These are phyloP conservation scores for Psylliodes chrysocephalus DNA, from an alignment of 2,888 invertebrate species.

Conservation along the genomic window DNA sequence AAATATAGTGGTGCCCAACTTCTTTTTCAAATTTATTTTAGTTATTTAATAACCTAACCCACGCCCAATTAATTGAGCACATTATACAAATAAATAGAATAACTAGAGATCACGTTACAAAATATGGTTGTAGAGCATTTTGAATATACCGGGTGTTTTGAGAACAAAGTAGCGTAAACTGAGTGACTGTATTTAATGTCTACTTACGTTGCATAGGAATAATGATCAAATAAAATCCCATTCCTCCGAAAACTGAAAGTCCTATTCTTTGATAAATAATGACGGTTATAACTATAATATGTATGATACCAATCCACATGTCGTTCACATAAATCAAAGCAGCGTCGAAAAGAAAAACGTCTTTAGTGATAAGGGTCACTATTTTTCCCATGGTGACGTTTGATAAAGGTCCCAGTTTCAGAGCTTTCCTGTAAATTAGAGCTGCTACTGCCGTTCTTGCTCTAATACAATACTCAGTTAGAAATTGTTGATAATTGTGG, in stretches of 20 bases:
- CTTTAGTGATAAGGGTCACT: slow-evolving; percentile 92
- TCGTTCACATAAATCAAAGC: slow-evolving; percentile 89
- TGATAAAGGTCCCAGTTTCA: slow-evolving; percentile 65
- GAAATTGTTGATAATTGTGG: slow-evolving; percentile 79
- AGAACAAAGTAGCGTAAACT: too few species aligned
- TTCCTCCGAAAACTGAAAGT: slow-evolving; percentile 66
- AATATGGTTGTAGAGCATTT: too few species aligned
- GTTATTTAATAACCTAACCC: too few species aligned
- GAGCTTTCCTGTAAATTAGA: slow-evolving; percentile 77
- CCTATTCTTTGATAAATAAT: slow-evolving; percentile 76
- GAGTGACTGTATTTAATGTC: too few species aligned
- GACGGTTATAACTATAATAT: slow-evolving; percentile 81
- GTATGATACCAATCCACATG: slow-evolving; percentile 89
- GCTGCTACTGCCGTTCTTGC: slow-evolving; percentile 84
- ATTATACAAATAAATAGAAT: too few species aligned
- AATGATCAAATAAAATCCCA: slow-evolving; percentile 65
- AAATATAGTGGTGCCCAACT: too few species aligned
- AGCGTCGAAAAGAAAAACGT: slow-evolving; percentile 90
- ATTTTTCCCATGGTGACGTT: slow-evolving; percentile 73
- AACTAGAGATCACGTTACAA: too few species aligned
- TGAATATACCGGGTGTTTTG: too few species aligned
- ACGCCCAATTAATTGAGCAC: too few species aligned
- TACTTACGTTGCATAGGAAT: slow-evolving; percentile 63
- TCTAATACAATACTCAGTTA: slow-evolving; percentile 81
- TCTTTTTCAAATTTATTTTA: too few species aligned